Conservation (phyloP, 2,797 vertebrate genomes). For the Melanogrammus aeglefinus region DNA sequence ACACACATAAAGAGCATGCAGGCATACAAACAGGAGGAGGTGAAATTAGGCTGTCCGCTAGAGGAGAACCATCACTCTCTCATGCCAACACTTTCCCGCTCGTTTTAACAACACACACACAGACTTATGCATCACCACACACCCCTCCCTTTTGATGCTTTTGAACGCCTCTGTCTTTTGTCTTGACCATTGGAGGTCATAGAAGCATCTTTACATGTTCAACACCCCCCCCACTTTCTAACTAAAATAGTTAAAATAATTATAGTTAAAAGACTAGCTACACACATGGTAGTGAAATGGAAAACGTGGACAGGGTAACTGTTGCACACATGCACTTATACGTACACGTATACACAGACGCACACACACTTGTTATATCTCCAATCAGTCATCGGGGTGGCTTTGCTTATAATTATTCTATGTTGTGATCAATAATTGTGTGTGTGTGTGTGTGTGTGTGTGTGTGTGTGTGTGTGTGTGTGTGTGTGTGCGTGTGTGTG, state of each 20-base stretch:
- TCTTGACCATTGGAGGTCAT: background rate
- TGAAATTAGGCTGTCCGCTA: slow-evolving; percentile 82
- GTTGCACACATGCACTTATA: background rate
- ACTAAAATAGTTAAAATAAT: no score
- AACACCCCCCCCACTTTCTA: no score
- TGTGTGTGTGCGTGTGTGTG: slow-evolving; percentile 18
- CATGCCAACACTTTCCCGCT: slow-evolving; percentile 68
- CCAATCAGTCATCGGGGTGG: slow-evolving; percentile 36
- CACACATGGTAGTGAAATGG: background rate
- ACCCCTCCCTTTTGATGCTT: slow-evolving; percentile 21
- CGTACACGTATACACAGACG: background rate
- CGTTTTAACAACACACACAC: slow-evolving; percentile 38
- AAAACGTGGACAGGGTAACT: background rate
- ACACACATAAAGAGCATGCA: slow-evolving; percentile 11
- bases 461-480: slow-evolving; percentile 22
- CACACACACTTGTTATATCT: no score
- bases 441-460: no score
- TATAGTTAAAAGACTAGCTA: background rate
- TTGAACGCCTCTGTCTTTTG: slow-evolving; percentile 31
- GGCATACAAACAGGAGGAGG: slow-evolving; percentile 41
- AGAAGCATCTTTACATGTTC: background rate
- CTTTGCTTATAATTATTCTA: slow-evolving; percentile 49
- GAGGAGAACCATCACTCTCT: slow-evolving; percentile 74
- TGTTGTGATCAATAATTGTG: slow-evolving; percentile 25
- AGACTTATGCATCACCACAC: slow-evolving; percentile 18